These are phyloP conservation scores for Caenorhabditis becei DNA, from an alignment of 2,888 invertebrate species.

Conservation along the genomic window DNA sequence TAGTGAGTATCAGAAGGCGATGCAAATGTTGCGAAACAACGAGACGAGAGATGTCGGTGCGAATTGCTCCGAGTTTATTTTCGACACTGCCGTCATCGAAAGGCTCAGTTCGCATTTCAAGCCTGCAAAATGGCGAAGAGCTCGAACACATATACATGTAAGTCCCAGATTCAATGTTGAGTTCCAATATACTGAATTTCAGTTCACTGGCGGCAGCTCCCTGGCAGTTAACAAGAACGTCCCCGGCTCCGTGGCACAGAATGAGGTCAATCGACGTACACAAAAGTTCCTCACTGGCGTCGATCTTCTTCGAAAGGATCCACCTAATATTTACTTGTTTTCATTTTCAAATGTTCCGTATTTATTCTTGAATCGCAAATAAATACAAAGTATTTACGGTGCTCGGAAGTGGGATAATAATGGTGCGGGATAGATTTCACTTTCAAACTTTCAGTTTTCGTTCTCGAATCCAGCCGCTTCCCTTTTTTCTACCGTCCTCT, in stretches of 20 bases:
- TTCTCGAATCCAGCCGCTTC: too few relatives aligned
- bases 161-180: too few relatives aligned
- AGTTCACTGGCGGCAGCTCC: conserved; percentile 42
- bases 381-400: too few relatives aligned
- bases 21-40: conserved; percentile 34
- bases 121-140: conserved; percentile 44
- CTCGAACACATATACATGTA: conserved; percentile 36
- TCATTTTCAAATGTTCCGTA: too few relatives aligned
- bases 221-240: conserved; percentile 46
- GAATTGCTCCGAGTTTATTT: conserved; percentile 45
- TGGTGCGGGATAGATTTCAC: too few relatives aligned
- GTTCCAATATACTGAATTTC: conserved; percentile 15
- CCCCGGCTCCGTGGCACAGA: conserved; percentile 1
- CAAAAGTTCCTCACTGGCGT: too few relatives aligned
- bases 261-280: conserved; percentile 43
- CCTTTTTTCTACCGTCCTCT: too few relatives aligned
- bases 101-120: conserved; percentile 36
- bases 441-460: too few relatives aligned
- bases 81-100: conserved; percentile 39
- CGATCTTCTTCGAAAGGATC: too few relatives aligned
- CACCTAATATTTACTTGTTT: too few relatives aligned
- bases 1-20: conserved; percentile 37
- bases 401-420: too few relatives aligned
- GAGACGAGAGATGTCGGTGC: conserved; percentile 58
- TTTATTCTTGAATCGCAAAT: too few relatives aligned